Evolutionary conservation across 2,113 vertebrate species (phyloP), one percentile per base, ranked within the genome.

Genomic region (Oryzias celebensis): DNA sequence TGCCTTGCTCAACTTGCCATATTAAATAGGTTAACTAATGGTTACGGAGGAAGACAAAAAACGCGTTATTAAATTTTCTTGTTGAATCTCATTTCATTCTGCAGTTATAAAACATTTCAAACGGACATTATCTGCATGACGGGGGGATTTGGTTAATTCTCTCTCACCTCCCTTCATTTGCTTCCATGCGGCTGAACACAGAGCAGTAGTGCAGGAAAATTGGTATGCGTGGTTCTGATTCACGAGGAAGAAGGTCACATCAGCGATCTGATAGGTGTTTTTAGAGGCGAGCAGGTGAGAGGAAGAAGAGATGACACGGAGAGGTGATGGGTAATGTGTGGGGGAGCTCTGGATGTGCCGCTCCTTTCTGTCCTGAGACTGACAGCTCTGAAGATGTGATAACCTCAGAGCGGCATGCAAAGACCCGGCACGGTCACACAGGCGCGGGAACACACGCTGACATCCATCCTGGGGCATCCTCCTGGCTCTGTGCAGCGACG

Each of bases 21-120:
- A 80, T 88, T 85, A 85, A 87, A 87, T 75, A 79, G 85, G 78
- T 85, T 87, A 87, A 85, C 75, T 86, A 86, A 85, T 79, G 75
- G 81, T 82, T 81, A 77, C 58, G 72, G 70, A 67, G 23, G 62
- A 50, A 78, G 46, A 22, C 45, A 59, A 64, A 77, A 87, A 82
- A 53, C 63, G 54, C 76, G 75, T 71, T 85, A 85, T 88, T 85
- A 85, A 77, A 83, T 85, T 64, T 68, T 77, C 79, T 75, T 77
- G 73, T 83, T 86, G 74, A 76, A 72, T 66, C 80, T 76, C 63
- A 85, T 87, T 86, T 84, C 75, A 64, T 67, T 71, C 63, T 57
- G 68, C 65, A 55, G 76, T 70, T 75, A 81, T 83, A 74, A 75
- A 81, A 80, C 80, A 75, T 87, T 87, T 88, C 81, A 83, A 76